These are phyloP conservation scores for Deilephila elpenor DNA, from an alignment of 2,888 invertebrate genomes.

Conservation along the genomic window DNA sequence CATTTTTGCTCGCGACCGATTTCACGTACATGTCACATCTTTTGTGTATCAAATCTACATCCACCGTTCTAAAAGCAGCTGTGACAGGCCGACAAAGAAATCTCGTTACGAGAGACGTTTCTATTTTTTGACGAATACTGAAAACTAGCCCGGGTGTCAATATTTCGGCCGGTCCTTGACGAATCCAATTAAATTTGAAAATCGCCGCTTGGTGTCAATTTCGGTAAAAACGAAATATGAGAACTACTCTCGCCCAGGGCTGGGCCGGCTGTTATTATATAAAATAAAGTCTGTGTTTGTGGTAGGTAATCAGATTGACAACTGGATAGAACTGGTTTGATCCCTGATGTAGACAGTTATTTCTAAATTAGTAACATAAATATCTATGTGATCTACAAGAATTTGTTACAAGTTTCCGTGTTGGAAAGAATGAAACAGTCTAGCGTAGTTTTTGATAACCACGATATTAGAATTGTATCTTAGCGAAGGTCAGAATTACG, in stretches of 20 bases:
- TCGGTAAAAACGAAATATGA: neutral
- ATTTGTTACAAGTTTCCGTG: no score
- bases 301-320: no score
- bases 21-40: no score
- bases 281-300: neutral
- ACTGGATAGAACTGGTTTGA: no score
- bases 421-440: no score
- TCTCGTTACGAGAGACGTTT: neutral
- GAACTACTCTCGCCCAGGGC: neutral
- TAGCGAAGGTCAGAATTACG: no score
- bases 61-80: neutral
- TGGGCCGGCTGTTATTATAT: neutral
- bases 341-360: no score
- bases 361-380: no score
- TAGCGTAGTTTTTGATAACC: no score
- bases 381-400: no score
- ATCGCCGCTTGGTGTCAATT: conserved; percentile 11
- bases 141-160: neutral
- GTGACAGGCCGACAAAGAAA: neutral
- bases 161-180: neutral
- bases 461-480: no score
- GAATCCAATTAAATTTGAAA: neutral
- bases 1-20: no score
- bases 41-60: neutral
- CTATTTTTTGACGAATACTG: neutral